Evolutionary conservation across 1,140 invertebrate genomes (phyloP), one percentile per base, ranked within the genome.

Genomic region (Zaprionus taronus): DNA sequence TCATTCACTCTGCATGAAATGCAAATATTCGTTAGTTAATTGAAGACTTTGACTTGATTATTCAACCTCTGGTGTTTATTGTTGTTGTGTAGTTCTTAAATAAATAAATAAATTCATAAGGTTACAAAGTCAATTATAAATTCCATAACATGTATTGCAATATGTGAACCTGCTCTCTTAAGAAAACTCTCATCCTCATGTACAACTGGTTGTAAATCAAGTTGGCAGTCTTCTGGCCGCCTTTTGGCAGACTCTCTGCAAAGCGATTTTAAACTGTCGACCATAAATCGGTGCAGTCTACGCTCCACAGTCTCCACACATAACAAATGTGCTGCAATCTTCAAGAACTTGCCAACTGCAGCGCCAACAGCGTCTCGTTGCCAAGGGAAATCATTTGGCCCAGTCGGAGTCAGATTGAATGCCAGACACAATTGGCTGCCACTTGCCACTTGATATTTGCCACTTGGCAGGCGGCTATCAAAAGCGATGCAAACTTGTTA

Each of bases 171-270:
- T 9, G 41, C n/a, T n/a, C 2, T 1, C 41, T 17, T 17, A n/a
- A 17, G n/a, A 44, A 7, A 44, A 17, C 2, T 44, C 41, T 44
- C 2, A 1, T 44, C 5, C 41, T n/a, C 6, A 38, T 49, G 31
- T 51, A 57, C 67, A 62, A 47, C 61, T 63, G 36, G 5, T 56
- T 28, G 68, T 84, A 80, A 84, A 84, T 80, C 70, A 84, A 53
- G 41, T 51, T 51, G 24, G 20, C 28, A 65, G 11, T 49, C 72
- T 80, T 67, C n/a, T 61, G 79, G 68, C 44, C 53, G 56, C 26
- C 26, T 56, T 26, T 11, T 57, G 55, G 56, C 38, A 41, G 12
- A 34, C 31, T 61, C 47, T 38, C 41, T 61, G 41, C 38, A 17
- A 60, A 64, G 55, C 55, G 44, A 20, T 53, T 47, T 47, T 53